phyloP scores from a whole-genome alignment of 92 coral and sea anemone species.

The Porites evermanni region DNA sequence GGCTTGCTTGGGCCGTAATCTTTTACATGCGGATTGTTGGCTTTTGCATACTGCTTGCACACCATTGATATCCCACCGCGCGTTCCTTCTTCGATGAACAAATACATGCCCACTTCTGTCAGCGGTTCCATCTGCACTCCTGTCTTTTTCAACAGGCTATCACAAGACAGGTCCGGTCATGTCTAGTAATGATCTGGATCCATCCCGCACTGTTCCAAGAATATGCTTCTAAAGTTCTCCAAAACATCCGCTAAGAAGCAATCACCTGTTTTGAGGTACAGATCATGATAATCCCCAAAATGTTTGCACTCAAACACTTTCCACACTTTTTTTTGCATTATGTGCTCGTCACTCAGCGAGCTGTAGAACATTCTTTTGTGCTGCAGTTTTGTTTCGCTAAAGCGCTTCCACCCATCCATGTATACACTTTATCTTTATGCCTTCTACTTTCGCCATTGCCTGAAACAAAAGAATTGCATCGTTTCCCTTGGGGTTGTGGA shows the following conservation, averaged over 20 bases:
- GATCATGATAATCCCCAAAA: background rate
- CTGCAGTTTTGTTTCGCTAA: background rate
- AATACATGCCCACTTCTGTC: background rate
- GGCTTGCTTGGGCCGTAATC: background rate
- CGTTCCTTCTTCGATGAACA: background rate
- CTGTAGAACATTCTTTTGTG: background rate
- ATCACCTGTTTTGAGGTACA: background rate
- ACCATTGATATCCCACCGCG: conserved; percentile 8
- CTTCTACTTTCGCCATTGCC: too few species aligned
- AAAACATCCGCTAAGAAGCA: background rate
- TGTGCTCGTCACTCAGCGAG: conserved; percentile 13
- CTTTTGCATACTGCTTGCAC: background rate
- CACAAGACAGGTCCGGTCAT: background rate
- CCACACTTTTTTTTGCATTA: background rate
- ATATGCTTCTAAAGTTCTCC: background rate
- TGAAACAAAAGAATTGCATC: too few species aligned
- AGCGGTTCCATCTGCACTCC: background rate
- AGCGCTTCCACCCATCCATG: background rate
- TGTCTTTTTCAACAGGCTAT: background rate
- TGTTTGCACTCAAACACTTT: background rate
- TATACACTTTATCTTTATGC: background rate
- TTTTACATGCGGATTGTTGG: background rate
- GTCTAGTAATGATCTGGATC: background rate
- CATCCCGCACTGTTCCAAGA: background rate
- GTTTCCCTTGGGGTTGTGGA: too few species aligned